These are phyloP conservation scores for Stenichneumon culpator DNA, from an alignment of 2,888 invertebrate species.

Conservation along the genomic window DNA sequence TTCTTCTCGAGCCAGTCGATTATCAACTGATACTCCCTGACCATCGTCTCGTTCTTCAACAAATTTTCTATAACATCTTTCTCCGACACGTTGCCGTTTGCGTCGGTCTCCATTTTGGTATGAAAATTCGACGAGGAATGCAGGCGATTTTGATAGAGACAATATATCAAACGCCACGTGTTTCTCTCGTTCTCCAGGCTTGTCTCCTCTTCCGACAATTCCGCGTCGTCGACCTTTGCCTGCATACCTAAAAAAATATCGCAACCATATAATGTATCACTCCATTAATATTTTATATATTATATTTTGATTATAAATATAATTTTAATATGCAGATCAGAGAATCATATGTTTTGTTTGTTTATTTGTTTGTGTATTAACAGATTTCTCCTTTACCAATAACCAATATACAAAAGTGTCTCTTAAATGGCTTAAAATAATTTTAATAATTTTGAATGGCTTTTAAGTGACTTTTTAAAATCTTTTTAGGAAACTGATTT, in stretches of 20 bases:
- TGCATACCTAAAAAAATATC: constrained; percentile 78
- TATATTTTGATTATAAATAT: background rate
- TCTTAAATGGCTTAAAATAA: no score
- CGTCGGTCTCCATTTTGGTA: constrained; percentile 75
- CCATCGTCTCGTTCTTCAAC: constrained; percentile 87
- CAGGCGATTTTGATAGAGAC: constrained; percentile 93
- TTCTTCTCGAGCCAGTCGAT: constrained; percentile 97
- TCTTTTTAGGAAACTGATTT: no score
- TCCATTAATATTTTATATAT: background rate
- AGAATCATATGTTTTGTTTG: no score
- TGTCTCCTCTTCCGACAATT: constrained; percentile 80
- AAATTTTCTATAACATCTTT: constrained; percentile 87
- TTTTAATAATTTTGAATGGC: no score
- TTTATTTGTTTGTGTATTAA: no score
- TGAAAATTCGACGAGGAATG: constrained; percentile 80
- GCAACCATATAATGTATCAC: background rate
- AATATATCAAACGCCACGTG: constrained; percentile 94
- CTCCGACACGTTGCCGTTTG: constrained; percentile 86
- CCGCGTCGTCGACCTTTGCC: constrained; percentile 80
- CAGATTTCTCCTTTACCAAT: no score
- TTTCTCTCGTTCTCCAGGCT: constrained; percentile 92
- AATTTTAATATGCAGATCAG: no score
- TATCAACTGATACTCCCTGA: constrained; percentile 92
- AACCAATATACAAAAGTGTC: no score
- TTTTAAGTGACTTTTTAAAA: no score